phyloP scores from a whole-genome alignment of 2,797 vertebrate genomes.

The Sebastes cheni region DNA sequence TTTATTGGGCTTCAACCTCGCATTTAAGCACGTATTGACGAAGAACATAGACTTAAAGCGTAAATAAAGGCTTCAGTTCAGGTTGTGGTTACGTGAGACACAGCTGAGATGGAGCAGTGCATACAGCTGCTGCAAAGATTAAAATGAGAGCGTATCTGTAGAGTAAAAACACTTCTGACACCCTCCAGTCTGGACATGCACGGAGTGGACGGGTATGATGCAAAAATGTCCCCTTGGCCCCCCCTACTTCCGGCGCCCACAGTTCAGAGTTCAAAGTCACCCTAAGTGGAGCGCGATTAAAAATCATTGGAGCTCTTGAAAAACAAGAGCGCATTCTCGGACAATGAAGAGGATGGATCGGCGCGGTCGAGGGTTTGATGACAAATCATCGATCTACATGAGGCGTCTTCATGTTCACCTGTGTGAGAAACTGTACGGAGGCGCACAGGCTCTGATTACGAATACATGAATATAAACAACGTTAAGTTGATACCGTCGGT shows the following conservation, averaged over 20 bases:
- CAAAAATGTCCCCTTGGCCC: too few species aligned
- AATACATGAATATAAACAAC: constrained; percentile 48
- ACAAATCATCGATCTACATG: constrained; percentile 53
- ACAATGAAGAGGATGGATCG: background rate
- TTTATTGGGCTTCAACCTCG: too few species aligned
- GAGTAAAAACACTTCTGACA: too few species aligned
- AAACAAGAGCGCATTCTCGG: constrained; percentile 35
- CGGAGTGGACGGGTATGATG: too few species aligned
- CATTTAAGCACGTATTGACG: too few species aligned
- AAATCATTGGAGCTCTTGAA: constrained; percentile 63
- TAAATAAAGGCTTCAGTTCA: too few species aligned
- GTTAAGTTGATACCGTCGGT: constrained; percentile 2
- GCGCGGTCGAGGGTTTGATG: constrained; percentile 7
- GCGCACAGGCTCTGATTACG: constrained; percentile 23
- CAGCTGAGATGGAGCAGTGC: too few species aligned
- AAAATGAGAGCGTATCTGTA: too few species aligned
- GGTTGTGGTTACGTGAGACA: too few species aligned
- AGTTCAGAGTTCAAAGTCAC: constrained; percentile 79
- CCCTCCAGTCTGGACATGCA: too few species aligned
- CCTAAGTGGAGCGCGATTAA: constrained; percentile 69
- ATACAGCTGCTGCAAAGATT: too few species aligned
- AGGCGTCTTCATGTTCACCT: constrained; percentile 24
- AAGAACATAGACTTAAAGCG: rapidly evolving
- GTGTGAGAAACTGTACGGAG: constrained; percentile 17
- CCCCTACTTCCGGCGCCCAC: too few species aligned